Evolutionary conservation across 2,113 vertebrate species (phyloP), one percentile per base, ranked within the genome.

Genomic region (Ochotona curzoniae): DNA sequence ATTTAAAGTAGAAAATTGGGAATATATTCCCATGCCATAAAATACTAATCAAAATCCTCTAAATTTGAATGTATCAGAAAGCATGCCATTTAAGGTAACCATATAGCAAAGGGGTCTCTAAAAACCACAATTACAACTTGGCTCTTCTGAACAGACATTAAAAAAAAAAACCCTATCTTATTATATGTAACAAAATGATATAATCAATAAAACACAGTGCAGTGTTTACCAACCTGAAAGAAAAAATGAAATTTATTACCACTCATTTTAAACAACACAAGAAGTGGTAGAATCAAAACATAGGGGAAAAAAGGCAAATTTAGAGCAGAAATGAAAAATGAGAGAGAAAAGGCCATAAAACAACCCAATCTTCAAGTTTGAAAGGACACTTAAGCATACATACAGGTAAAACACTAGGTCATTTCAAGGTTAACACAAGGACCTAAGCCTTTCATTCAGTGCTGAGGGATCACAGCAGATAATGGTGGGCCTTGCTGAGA

Each of bases 41-140:
- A 97, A 87, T 57, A 87, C 86, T 93, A 95, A 87, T 90, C 32
- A 76, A 94, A 92, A 87, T 44, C 14, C 7, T 89, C 74, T 69
- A 44, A 28, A 63, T 70, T 93, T 83, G 96, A 97, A 93, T 25
- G 11, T 88, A 95, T 90, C 69, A 93, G 84, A 97, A 96, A 83
- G 67, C 69, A 89, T 97, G 96, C 96, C 93, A 97, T 97, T 97
- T 97, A 93, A 96, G 73, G 83, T 80, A 95, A 97, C 63, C 75
- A 81, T 94, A 81, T 97, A 85, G 76, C 93, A 95, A 95, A 91
- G 93, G 90, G 83, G 93, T 71, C 95, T 98, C 96, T 96, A 96
- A 32, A 70, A 76, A 96, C 70, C 51, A 81, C 44, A 87, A 80
- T 79, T 97, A 95, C 60, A 95, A 96, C 17, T n/a, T 84, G 83